Conservation (phyloP, 2,113 vertebrate genomes). For the Rhipidura dahli region DNA sequence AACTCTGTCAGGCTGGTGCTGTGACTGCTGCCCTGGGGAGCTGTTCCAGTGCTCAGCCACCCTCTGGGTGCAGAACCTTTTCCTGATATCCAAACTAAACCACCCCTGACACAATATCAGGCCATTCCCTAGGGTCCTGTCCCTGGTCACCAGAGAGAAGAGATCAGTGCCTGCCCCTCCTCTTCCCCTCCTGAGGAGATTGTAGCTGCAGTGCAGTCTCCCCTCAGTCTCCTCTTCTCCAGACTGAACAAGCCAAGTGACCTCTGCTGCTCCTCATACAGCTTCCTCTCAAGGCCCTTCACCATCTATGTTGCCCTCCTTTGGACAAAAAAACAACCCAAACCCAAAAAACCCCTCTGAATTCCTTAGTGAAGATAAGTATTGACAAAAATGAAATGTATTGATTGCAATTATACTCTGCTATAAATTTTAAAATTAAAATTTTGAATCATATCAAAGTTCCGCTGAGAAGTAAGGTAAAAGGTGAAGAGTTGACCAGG, state of each 20-base stretch:
- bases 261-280: rapidly evolving
- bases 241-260: background rate
- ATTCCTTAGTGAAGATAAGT: background rate
- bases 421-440: background rate
- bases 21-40: background rate
- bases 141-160: rapidly evolving
- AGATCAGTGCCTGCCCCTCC: background rate
- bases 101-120: background rate
- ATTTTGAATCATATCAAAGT: background rate
- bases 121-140: rapidly evolving
- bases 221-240: background rate
- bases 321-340: background rate
- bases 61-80: rapidly evolving
- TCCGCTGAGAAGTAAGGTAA: background rate
- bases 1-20: background rate
- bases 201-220: background rate
- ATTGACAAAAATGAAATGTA: background rate
- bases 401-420: background rate
- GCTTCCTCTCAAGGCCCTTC: too few species aligned
- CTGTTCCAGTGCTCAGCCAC: background rate
- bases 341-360: rapidly evolving
- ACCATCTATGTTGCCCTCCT: rapidly evolving
- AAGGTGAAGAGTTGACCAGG: background rate
- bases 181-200: rapidly evolving
- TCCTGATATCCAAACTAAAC: background rate